Conservation (phyloP, 2,888 invertebrate species). For the Ctena decussata region DNA sequence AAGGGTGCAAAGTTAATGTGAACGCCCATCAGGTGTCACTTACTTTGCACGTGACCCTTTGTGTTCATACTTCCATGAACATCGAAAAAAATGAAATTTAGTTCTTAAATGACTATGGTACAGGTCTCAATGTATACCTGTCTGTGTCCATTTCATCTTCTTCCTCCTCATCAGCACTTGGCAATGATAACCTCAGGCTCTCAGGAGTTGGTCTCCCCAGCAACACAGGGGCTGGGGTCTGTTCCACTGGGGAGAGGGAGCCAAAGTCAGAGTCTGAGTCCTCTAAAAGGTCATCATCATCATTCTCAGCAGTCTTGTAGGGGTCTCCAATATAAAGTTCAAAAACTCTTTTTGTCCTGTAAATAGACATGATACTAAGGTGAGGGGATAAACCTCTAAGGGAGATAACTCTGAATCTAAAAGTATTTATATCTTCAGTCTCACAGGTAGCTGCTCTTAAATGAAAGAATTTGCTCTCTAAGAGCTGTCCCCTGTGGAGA, state of each 20-base stretch:
- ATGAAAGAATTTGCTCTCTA: no score
- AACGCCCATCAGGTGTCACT: no score
- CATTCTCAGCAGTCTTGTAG: slow-evolving; percentile 35
- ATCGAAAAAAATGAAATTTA: no score
- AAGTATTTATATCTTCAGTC: no score
- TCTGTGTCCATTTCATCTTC: slow-evolving; percentile 72
- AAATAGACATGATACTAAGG: background rate
- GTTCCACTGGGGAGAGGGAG: background rate
- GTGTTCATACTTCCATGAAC: no score
- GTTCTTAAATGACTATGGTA: no score
- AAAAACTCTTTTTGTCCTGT: slow-evolving; percentile 59
- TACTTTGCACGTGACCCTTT: no score
- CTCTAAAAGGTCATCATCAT: slow-evolving; percentile 40
- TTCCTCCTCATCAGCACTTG: slow-evolving; percentile 61
- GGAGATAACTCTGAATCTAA: no score
- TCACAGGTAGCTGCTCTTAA: no score
- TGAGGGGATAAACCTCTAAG: no score
- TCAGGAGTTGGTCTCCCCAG: slow-evolving; percentile 48
- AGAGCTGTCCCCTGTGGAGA: no score
- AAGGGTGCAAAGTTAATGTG: no score
- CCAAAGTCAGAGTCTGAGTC: slow-evolving; percentile 45
- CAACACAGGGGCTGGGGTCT: slow-evolving; percentile 21
- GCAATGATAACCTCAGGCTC: slow-evolving; percentile 52
- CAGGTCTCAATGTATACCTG: slow-evolving; percentile 62
- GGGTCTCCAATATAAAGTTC: slow-evolving; percentile 62